A percentile compares a stretch with the other conserved stretches of the same genome.
Conservation (phyloP, 2,113 vertebrate genomes). For the Rattus rattus region DNA sequence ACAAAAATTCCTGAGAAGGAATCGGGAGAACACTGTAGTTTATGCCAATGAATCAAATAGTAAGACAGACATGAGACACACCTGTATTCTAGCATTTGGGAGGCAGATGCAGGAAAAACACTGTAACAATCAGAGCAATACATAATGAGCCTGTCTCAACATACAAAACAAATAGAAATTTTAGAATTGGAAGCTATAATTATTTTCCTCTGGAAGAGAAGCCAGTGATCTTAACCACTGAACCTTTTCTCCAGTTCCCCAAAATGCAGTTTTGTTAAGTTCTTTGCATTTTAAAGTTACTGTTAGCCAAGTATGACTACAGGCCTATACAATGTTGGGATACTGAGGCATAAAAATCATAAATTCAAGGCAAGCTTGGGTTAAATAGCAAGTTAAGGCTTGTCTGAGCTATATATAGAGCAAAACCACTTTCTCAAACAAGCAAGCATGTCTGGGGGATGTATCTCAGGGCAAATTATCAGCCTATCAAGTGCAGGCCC, state of each 20-base stretch:
- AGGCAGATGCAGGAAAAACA: not conserved
- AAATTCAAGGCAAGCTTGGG: not conserved
- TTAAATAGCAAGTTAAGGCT: not conserved
- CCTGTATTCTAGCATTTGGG: not conserved
- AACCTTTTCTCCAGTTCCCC: not conserved
- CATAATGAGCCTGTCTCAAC: not conserved
- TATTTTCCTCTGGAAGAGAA: not conserved
- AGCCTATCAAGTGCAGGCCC: not conserved
- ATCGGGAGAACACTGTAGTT: constrained; percentile 1
- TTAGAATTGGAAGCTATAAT: not conserved
- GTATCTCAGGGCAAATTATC: not conserved
- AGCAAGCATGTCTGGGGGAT: not conserved
- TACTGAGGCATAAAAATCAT: not conserved
- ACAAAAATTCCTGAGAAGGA: not conserved
- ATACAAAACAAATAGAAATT: not conserved
- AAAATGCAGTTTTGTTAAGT: not conserved
- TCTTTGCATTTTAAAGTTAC: not conserved
- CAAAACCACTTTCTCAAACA: not conserved
- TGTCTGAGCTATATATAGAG: not conserved
- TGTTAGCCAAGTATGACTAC: not conserved
- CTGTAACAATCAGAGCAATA: not conserved
- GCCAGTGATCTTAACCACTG: not conserved
- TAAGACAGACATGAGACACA: not conserved
- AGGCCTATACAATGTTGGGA: not conserved
- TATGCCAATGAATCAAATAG: constrained; percentile 12